Base-by-base conservation (phyloP, 2,888 invertebrate species). In the Sinohyriopsis cumingii region DNA sequence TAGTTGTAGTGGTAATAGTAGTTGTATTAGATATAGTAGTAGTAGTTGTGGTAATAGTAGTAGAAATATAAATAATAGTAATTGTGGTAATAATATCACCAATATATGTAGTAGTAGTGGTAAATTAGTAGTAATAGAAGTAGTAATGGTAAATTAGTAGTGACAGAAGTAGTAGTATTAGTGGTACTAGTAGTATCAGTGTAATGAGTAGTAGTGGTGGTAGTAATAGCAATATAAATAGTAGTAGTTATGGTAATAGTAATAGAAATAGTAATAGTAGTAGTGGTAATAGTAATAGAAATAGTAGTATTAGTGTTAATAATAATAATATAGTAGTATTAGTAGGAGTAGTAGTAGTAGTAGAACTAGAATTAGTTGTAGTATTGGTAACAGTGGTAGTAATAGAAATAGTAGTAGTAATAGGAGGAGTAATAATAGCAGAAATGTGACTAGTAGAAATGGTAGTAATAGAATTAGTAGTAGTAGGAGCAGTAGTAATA, bases 41-140 rank as follows among this genome's bases (percentile, higher is more conserved):
- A 67, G 63, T 56, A 63, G 66, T 60, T 45, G 66, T 61, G 45
- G 66, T 61, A 62, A 67, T 66, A 59, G 54, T 53, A 22, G 24
- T 22, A 55, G 55, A 56, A 22, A 24, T 66, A 66, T 55, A 25
- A 55, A 62, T 66, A 70, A 56, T 66, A 66, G 61, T 55, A 54
- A 45, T 64, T 2, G 61, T n/a, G 28, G 25, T 33, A 63, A 53
- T 63, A 55, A 53, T 65, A 65, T 4, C 65, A 59, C 5, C 65
- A 59, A 59, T 60, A 59, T 57, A 59, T 54, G 65, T 59, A 65
- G 55, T 59, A 59, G 65, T 69, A 24, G 65, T 66, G 60, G 69
- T 67, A 67, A 61, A 70, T 70, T 69, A 70, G 60, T 59, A 63
- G 69, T 63, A 67, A 69, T 63, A 69, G 73, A 60, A 69, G 65